phyloP scores from a whole-genome alignment of 30 jellyfish, hydroid and myxozoan species.

The Calvadosia cruxmelitensis region DNA sequence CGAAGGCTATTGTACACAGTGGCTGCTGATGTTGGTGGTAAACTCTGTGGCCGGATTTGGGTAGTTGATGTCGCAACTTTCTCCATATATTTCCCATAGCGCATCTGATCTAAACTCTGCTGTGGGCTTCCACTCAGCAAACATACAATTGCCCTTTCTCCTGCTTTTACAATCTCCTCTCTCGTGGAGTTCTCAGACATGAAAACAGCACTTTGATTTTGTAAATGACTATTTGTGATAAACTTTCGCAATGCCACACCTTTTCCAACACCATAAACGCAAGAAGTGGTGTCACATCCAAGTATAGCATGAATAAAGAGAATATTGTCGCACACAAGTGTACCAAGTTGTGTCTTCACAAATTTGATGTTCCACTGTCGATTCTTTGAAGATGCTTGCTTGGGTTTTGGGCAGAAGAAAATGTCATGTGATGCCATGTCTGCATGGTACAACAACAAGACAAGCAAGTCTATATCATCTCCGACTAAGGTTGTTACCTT shows the following conservation, averaged over 20 bases:
- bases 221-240: not conserved
- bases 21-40: slow-evolving; percentile 48
- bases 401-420: not conserved
- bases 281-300: slow-evolving; percentile 38
- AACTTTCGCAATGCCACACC: slow-evolving; percentile 16
- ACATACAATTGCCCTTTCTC: slow-evolving; percentile 23
- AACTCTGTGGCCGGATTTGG: slow-evolving; percentile 1
- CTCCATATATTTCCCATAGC: slow-evolving; percentile 18
- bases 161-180: slow-evolving; percentile 15
- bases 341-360: slow-evolving; percentile 5
- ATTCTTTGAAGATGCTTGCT: not conserved
- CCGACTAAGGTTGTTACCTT: slow-evolving; percentile 19
- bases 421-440: slow-evolving; percentile 5
- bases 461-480: slow-evolving; percentile 39
- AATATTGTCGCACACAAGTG: not conserved
- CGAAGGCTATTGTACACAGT: slow-evolving; percentile 31
- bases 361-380: not conserved
- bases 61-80: slow-evolving; percentile 12
- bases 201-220: not conserved
- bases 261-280: slow-evolving; percentile 25
- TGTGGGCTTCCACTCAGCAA: slow-evolving; percentile 13
- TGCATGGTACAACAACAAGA: slow-evolving; percentile 28
- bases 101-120: slow-evolving; percentile 2
- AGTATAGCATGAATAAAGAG: slow-evolving; percentile 20
- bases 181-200: slow-evolving; percentile 2